A percentile compares a stretch with the other conserved stretches of the same genome.
Evolutionary conservation across 2,797 vertebrate genomes (phyloP).

Genomic region (Siniperca scherzeri): DNA sequence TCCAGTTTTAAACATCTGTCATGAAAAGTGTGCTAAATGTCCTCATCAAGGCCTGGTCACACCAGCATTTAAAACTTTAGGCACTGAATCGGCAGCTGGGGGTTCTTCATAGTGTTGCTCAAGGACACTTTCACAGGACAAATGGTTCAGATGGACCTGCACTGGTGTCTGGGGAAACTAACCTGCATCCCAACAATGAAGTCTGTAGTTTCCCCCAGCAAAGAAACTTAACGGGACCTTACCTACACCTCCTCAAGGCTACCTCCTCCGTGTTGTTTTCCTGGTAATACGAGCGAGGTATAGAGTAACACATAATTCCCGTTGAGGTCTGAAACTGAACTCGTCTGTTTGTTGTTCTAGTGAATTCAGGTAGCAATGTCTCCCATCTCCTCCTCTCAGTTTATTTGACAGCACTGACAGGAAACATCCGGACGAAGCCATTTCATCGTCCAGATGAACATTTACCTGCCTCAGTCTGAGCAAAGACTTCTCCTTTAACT

Average conservation of each 20-base stretch:
- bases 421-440: slow-evolving; percentile 14
- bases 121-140: neutral
- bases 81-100: neutral
- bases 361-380: slow-evolving; percentile 45
- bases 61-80: too few species aligned
- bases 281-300: slow-evolving; percentile 2
- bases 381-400: neutral
- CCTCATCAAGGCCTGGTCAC: too few species aligned
- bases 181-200: neutral
- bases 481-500: neutral
- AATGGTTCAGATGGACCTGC: neutral
- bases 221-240: neutral
- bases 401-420: slow-evolving; percentile 40
- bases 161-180: neutral
- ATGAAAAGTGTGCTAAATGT: neutral
- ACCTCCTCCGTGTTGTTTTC: neutral
- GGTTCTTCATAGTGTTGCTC: neutral
- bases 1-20: neutral
- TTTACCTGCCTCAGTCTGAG: neutral
- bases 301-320: slow-evolving; percentile 18
- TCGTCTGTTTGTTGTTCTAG: slow-evolving; percentile 57
- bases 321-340: slow-evolving; percentile 40
- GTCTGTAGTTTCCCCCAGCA: neutral
- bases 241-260: neutral
- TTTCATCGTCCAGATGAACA: neutral